These are phyloP conservation scores for Podarcis cretensis DNA, from an alignment of 2,113 vertebrate species.

Conservation along the genomic window DNA sequence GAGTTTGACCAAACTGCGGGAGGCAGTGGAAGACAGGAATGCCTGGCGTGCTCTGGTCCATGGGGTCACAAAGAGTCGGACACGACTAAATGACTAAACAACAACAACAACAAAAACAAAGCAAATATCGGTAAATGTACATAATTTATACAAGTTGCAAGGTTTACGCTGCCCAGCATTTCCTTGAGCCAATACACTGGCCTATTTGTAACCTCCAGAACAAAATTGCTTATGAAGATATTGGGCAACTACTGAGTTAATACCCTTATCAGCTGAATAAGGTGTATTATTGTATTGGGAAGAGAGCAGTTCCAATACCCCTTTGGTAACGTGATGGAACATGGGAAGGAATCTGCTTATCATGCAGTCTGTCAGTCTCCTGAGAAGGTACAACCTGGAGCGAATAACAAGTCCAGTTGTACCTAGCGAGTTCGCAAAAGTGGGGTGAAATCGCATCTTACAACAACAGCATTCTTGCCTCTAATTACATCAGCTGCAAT, in stretches of 20 bases:
- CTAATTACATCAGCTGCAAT: slow-evolving; percentile 54
- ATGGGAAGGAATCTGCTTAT: not conserved
- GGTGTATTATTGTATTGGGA: not conserved
- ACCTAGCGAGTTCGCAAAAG: slow-evolving; percentile 48
- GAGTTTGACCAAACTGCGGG: no score
- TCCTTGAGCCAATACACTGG: not conserved
- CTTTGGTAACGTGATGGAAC: not conserved
- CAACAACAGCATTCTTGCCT: slow-evolving; percentile 52
- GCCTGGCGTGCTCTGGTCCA: no score
- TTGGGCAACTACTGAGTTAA: not conserved
- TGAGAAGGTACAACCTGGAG: slow-evolving; percentile 15
- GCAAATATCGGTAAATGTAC: not conserved
- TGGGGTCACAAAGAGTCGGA: no score
- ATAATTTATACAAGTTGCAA: not conserved
- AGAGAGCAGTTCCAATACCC: not conserved
- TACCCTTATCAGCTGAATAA: not conserved
- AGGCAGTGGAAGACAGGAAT: no score
- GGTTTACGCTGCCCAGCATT: not conserved
- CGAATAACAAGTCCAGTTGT: slow-evolving; percentile 37
- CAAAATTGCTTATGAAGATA: not conserved
- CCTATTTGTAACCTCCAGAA: not conserved
- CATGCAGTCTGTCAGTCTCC: slow-evolving; percentile 22
- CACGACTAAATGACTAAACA: no score
- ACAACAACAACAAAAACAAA: no score
- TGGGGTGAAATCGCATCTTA: slow-evolving; percentile 38